These are phyloP conservation scores for Vollenhovia emeryi DNA, from an alignment of 1,140 invertebrate species.

Conservation along the genomic window DNA sequence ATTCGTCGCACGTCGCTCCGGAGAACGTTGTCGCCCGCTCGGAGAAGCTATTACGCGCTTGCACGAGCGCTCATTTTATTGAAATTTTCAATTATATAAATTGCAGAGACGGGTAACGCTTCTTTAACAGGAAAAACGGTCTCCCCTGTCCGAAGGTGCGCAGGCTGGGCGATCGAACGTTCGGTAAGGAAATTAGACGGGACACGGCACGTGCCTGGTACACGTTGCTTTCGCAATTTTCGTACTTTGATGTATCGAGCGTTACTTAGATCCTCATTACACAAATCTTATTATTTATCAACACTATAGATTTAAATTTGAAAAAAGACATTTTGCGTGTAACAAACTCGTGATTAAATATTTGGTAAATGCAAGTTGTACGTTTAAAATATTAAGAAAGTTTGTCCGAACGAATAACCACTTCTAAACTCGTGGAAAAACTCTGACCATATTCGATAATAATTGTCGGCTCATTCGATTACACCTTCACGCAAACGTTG, in stretches of 20 bases:
- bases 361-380: background rate
- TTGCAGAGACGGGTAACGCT: slow-evolving; percentile 26
- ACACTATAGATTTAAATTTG: background rate
- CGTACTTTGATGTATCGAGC: background rate
- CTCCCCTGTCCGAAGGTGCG: background rate
- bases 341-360: background rate
- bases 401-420: background rate
- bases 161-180: background rate
- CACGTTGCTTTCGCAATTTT: background rate
- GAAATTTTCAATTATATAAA: slow-evolving; percentile 57
- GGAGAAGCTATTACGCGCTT: slow-evolving; percentile 45
- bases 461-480: background rate
- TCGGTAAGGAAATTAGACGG: background rate
- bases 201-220: background rate
- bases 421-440: background rate
- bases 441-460: background rate
- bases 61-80: slow-evolving; percentile 46
- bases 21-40: background rate
- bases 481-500: background rate
- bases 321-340: background rate
- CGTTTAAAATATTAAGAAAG: background rate
- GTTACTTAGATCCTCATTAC: background rate
- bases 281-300: too few relatives aligned
- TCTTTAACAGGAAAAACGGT: slow-evolving; percentile 22
- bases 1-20: slow-evolving; percentile 41